Evolutionary conservation across 1,140 invertebrate genomes (phyloP), one percentile per base, ranked within the genome.

Genomic region (Homalodisca vitripennis): DNA sequence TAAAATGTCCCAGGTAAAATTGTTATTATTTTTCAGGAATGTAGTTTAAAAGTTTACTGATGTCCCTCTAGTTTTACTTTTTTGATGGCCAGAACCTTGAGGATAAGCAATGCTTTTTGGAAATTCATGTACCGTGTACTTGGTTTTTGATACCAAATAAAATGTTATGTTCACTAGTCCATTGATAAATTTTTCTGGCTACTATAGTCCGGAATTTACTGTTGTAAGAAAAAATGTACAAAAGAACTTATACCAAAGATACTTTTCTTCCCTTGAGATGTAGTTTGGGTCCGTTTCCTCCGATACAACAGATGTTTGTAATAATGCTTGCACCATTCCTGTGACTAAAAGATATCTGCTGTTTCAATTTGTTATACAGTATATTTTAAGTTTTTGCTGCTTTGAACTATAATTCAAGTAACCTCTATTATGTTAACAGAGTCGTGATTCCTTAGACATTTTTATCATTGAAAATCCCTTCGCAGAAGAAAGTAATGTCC

Each of bases 381-480:
- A 26, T 48, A 64, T 31, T 64, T 66, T 46, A 47, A 66, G 26
- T 66, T 22, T 22, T 66, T 55, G 27, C 53, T 70, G 12, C 34
- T 51, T 66, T 31, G 51, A 64, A 70, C 32, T 22, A 68, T 63
- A 3, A 10, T 60, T 30, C 51, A 62, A 66, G 47, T 29, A 27
- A 46, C 20, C 62, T 70, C 62, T 26, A 26, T 62, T 27, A 65
- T 47, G 57, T 55, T 62, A 55, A 67, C 72, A 10, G 64, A 29
- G 24, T 60, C 13, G 63, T 70, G 53, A 14, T n/a, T 60, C 32
- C 65, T 72, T 29, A 69, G 26, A 24, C 34, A 29, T 66, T 66
- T 71, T 71, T n/a, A 67, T 71, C 32, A 69, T 62, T 22, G 48
- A 34, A 62, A 73, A 73, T 29, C 72, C 72, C 31, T 66, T 34